Evolutionary conservation across 2,113 vertebrate species (phyloP).

Genomic region (Ceratotherium simum): DNA sequence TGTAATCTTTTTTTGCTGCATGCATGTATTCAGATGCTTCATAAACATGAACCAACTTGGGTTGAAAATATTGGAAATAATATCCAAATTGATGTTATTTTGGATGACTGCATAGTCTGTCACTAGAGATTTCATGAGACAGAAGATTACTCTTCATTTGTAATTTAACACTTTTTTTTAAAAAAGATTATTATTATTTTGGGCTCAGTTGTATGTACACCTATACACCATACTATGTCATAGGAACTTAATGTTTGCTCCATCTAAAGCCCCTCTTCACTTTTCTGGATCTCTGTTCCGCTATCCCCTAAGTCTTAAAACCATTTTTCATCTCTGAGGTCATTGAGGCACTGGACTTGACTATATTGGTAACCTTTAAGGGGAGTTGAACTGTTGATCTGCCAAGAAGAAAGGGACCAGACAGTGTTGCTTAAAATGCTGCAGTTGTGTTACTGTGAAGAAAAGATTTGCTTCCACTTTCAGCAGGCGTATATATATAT

Average conservation of each 20-base stretch:
- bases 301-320: constrained; percentile 59
- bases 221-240: not conserved
- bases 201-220: not conserved
- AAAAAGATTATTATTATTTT: not conserved
- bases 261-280: not conserved
- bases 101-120: constrained; percentile 30
- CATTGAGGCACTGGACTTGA: constrained; percentile 66
- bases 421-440: constrained; percentile 80
- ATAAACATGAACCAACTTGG: constrained; percentile 2
- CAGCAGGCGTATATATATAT: constrained; percentile 47
- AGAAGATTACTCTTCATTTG: constrained; percentile 29
- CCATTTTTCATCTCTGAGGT: constrained; percentile 57
- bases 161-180: constrained; percentile 39
- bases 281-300: constrained; percentile 46
- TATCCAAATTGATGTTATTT: constrained; percentile 42
- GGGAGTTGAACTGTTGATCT: constrained; percentile 67
- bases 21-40: constrained; percentile 30
- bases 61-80: constrained; percentile 26
- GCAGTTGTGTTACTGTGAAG: constrained; percentile 82
- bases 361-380: constrained; percentile 15
- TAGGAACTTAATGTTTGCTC: constrained; percentile 44
- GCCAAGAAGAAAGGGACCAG: constrained; percentile 81
- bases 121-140: constrained; percentile 13
- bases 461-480: constrained; percentile 77
- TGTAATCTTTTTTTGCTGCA: constrained; percentile 3